Evolutionary conservation across 2,113 vertebrate species (phyloP).

Genomic region (Cynocephalus volans): DNA sequence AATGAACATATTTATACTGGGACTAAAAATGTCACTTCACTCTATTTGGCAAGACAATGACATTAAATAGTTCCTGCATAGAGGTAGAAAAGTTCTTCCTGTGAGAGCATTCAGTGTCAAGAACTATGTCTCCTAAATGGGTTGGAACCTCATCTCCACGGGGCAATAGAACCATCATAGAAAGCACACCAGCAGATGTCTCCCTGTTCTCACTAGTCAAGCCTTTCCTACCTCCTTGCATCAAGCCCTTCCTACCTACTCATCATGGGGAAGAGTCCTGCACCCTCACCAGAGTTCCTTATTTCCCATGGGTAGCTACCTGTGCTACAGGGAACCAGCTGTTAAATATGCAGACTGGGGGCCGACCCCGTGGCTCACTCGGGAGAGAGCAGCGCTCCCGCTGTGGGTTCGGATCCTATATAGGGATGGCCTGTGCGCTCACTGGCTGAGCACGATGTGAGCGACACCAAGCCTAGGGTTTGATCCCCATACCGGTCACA

Average conservation of each 20-base stretch:
- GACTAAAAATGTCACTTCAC: not conserved
- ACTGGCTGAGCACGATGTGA: too few species aligned
- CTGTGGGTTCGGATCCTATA: too few species aligned
- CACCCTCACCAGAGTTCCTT: not conserved
- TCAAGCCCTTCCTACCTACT: too few species aligned
- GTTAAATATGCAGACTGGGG: not conserved
- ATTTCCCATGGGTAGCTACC: not conserved
- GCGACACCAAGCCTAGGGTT: too few species aligned
- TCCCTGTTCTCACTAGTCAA: not conserved
- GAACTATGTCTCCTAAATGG: not conserved
- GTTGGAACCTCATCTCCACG: not conserved
- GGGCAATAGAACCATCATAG: not conserved
- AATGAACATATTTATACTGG: not conserved
- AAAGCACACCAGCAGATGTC: not conserved
- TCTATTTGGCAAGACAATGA: not conserved
- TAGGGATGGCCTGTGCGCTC: too few species aligned
- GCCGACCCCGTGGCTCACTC: too few species aligned
- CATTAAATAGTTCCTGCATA: not conserved
- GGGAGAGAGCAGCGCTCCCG: conserved; percentile 16
- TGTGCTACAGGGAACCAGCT: not conserved
- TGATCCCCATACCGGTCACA: too few species aligned
- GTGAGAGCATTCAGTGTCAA: not conserved
- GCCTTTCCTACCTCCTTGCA: not conserved
- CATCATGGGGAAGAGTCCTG: not conserved
- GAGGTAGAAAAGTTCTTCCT: too few species aligned